These are phyloP conservation scores for Papilio demoleus DNA, from an alignment of 2,888 invertebrate genomes.

Conservation along the genomic window DNA sequence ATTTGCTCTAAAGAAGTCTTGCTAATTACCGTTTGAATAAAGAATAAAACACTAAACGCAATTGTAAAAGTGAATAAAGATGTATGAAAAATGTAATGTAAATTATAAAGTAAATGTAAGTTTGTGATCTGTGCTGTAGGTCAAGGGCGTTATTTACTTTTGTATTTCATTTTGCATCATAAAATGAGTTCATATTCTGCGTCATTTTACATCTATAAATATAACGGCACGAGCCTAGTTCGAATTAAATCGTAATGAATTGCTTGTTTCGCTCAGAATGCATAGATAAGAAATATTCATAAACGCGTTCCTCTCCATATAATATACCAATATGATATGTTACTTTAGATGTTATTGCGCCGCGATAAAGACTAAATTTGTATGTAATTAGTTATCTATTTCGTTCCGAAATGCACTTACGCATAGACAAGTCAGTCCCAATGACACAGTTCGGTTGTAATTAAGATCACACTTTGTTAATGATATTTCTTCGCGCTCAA, in stretches of 20 bases:
- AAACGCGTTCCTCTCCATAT: conserved; percentile 32
- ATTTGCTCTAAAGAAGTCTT: neutral
- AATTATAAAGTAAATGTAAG: neutral
- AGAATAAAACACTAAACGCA: neutral
- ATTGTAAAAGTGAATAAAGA: neutral
- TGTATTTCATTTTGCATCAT: neutral
- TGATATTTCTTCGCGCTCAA: conserved; percentile 56
- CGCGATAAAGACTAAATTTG: conserved; percentile 11
- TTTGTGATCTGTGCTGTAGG: conserved; percentile 2
- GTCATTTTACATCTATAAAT: conserved; percentile 14
- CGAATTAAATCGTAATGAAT: conserved; percentile 29
- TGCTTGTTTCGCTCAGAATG: conserved; percentile 30
- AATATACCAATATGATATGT: neutral
- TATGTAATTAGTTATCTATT: conserved; percentile 16
- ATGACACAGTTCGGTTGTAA: conserved; percentile 50
- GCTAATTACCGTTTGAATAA: neutral
- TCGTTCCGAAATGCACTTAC: conserved; percentile 37
- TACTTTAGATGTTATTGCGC: conserved; percentile 10
- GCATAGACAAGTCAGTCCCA: conserved; percentile 27
- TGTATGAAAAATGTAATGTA: neutral
- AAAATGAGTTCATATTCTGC: conserved; percentile 8
- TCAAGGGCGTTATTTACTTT: neutral
- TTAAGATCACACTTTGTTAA: conserved; percentile 58
- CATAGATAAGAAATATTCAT: conserved; percentile 38
- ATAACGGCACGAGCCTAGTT: conserved; percentile 12